A percentile compares a stretch with the other conserved stretches of the same genome.
These are phyloP conservation scores for Parauchenoglanis ngamensis DNA, from an alignment of 2,797 vertebrate genomes.

Conservation along the genomic window DNA sequence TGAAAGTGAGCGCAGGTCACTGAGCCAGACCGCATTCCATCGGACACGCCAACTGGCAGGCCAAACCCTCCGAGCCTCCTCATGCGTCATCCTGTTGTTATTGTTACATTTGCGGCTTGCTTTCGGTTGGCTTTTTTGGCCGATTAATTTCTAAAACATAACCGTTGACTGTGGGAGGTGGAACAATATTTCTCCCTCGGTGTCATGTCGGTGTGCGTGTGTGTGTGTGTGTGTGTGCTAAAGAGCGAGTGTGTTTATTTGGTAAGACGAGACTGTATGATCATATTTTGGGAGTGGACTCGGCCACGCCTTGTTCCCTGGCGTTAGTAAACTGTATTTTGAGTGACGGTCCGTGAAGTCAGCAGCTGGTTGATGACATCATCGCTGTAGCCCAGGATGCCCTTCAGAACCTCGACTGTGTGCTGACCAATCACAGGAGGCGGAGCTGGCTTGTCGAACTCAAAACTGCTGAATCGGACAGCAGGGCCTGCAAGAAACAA, in stretches of 20 bases:
- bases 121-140: constrained; percentile 28
- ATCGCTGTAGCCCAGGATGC: constrained; percentile 73
- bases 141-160: constrained; percentile 56
- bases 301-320: constrained; percentile 4
- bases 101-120: constrained; percentile 46
- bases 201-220: constrained; percentile 11
- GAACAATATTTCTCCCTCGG: constrained; percentile 30
- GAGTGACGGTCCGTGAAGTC: constrained; percentile 67
- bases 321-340: constrained; percentile 73
- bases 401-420: constrained; percentile 77
- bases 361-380: constrained; percentile 74
- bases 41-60: constrained; percentile 41
- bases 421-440: constrained; percentile 84
- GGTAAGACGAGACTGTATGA: constrained; percentile 7
- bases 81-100: constrained; percentile 52
- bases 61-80: constrained; percentile 15
- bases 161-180: constrained; percentile 39
- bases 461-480: constrained; percentile 81
- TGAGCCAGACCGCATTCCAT: constrained; percentile 42
- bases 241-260: neutral
- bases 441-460: constrained; percentile 67
- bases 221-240: neutral
- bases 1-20: constrained; percentile 23
- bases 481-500: constrained; percentile 74
- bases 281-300: neutral